Evolutionary conservation across 2,113 vertebrate species (phyloP), one percentile per base, ranked within the genome.

Genomic region (Ameiurus melas): DNA sequence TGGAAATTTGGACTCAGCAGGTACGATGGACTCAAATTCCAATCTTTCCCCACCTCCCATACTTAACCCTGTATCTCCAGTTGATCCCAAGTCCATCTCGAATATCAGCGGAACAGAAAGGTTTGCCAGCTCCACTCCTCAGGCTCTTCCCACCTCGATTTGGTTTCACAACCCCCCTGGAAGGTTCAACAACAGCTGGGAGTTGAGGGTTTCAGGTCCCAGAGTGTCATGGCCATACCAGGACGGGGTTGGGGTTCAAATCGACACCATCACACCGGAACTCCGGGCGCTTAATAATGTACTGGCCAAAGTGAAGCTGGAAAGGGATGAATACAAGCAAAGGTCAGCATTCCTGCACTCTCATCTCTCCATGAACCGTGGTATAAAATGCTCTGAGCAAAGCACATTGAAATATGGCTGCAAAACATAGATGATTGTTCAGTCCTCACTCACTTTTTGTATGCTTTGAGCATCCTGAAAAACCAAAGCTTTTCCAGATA

Each of bases 111-210:
- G 77, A 1, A 36, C 89, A 1, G 64, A 86, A 0, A 73, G 86
- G 64, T 17, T 60, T 12, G 86, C 88, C 90, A 17, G 71, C 12
- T 90, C 86, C 1, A 88, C 90, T 0, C 91, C 96, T 0, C 95
- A 96, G 1, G 93, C 93, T 89, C 93, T 95, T 27, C 95, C 96
- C 13, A 95, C 95, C 39, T 94, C 94, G 17, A 95, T 95, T 87
- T 97, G 96, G 96, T 96, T 95, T 88, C 97, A 95, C 92, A 97
- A 95, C 89, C 96, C 96, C 90, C 91, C 92, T 70, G 94, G 95
- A 51, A 91, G 96, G 85, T 95, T 95, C 2, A 94, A 95, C 82
- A 19, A 80, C 7, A 94, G 95, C 80, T 93, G 95, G 84, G 95
- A 97, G 90, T 92, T 95, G 86, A 95, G 95, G 0, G 88, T 95